Percentiles rank a stretch among this genome's conserved stretches.
Evolutionary conservation across 2,797 vertebrate species (phyloP).

Genomic region (Aulostomus chinensis): DNA sequence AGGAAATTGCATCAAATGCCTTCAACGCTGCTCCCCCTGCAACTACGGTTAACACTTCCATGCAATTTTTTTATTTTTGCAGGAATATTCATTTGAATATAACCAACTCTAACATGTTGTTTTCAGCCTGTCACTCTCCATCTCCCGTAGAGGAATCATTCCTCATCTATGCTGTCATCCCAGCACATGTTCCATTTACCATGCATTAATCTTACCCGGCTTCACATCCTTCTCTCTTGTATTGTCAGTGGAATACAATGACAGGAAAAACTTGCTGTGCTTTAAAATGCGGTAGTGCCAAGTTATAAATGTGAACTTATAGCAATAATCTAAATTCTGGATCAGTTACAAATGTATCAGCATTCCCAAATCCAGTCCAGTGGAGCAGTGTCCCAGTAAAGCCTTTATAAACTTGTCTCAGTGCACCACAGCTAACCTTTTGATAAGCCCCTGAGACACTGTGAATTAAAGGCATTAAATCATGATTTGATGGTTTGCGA

Average conservation of each 20-base stretch:
- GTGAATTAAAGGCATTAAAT: slow-evolving; percentile 98
- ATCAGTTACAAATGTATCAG: slow-evolving; percentile 16
- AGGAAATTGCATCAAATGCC: slow-evolving; percentile 43
- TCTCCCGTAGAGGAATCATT: slow-evolving; percentile 56
- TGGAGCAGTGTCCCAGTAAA: slow-evolving; percentile 41
- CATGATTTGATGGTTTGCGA: slow-evolving; percentile 85
- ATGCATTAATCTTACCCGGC: slow-evolving; percentile 67
- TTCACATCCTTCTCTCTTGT: slow-evolving; percentile 44
- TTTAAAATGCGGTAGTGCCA: slow-evolving; percentile 15
- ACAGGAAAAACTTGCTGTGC: slow-evolving; percentile 33
- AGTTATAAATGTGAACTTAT: slow-evolving; percentile 29
- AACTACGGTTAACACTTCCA: slow-evolving; percentile 2
- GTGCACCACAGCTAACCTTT: slow-evolving; percentile 81
- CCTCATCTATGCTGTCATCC: slow-evolving; percentile 62
- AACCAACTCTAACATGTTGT: slow-evolving; percentile 34
- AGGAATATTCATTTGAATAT: slow-evolving; percentile 36
- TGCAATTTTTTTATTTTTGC: slow-evolving; percentile 31
- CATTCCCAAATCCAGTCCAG: slow-evolving; percentile 22
- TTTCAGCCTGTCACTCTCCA: slow-evolving; percentile 57
- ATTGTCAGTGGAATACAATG: slow-evolving; percentile 26
- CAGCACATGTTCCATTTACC: slow-evolving; percentile 70
- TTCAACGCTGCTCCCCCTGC: slow-evolving; percentile 11
- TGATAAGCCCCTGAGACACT: slow-evolving; percentile 83
- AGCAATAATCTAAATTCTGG: slow-evolving; percentile 23
- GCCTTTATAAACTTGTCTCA: slow-evolving; percentile 63